Evolutionary conservation across 1,140 invertebrate genomes (phyloP).

Genomic region (Caenorhabditis briggsae): DNA sequence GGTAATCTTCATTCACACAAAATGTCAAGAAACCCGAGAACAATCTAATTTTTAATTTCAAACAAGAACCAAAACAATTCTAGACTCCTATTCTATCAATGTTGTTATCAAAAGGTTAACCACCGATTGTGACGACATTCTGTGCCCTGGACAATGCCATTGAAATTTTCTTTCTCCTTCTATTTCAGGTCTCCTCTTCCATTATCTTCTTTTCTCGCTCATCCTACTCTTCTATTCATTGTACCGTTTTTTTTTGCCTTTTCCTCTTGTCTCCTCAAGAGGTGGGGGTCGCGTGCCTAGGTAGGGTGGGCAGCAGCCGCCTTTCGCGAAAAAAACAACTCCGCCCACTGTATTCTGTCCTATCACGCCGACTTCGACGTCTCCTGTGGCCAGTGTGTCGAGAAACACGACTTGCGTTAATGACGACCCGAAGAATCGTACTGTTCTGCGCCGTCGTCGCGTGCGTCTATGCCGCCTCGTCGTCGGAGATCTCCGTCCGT

Average conservation of each 20-base stretch:
- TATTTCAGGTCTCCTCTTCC: neutral
- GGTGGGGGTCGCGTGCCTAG: constrained; percentile 50
- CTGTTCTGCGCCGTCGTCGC: constrained; percentile 35
- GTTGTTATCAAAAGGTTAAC: constrained; percentile 7
- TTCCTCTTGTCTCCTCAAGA: constrained; percentile 4
- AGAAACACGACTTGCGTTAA: constrained; percentile 55
- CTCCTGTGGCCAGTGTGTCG: constrained; percentile 50
- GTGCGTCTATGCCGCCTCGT: constrained; percentile 43
- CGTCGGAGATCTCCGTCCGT: constrained; percentile 73
- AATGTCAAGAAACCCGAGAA: too few relatives aligned
- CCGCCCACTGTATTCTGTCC: constrained; percentile 53
- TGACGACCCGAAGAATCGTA: constrained; percentile 53
- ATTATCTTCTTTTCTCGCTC: neutral
- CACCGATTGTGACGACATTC: neutral
- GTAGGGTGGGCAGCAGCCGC: constrained; percentile 41
- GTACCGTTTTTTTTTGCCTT: constrained; percentile 1
- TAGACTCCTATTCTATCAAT: too few relatives aligned
- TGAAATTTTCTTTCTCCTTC: neutral
- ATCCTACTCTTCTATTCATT: neutral
- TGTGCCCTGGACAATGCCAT: neutral
- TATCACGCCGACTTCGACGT: constrained; percentile 52
- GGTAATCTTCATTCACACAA: too few relatives aligned
- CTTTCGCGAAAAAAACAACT: constrained; percentile 53
- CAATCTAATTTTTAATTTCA: too few relatives aligned
- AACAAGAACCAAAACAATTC: too few relatives aligned